These are phyloP conservation scores for Eilema caniola DNA, from an alignment of 2,888 invertebrate genomes.

Conservation along the genomic window DNA sequence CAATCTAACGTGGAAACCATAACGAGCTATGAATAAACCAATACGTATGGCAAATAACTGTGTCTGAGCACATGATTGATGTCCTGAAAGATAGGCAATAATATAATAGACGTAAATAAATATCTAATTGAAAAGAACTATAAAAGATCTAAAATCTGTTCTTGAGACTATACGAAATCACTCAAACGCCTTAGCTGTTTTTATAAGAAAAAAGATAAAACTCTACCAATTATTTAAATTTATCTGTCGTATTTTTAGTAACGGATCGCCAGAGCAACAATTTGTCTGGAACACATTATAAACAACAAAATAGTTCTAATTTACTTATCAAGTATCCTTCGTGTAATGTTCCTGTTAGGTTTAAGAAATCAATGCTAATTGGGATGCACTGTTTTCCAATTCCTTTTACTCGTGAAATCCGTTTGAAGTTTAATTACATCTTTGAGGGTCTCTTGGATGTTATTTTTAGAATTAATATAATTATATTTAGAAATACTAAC, in stretches of 20 bases:
- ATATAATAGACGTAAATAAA: conserved; percentile 36
- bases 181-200: not conserved
- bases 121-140: conserved; percentile 15
- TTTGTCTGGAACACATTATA: too few species aligned
- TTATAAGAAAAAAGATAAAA: not conserved
- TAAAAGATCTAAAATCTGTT: not conserved
- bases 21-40: conserved; percentile 39
- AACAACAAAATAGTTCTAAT: too few species aligned
- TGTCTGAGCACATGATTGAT: conserved; percentile 51
- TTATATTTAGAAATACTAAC: too few species aligned
- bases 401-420: too few species aligned
- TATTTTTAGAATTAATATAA: not conserved
- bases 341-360: not conserved
- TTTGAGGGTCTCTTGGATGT: too few species aligned
- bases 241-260: not conserved
- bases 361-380: not conserved
- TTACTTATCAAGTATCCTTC: not conserved
- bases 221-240: not conserved
- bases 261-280: too few species aligned
- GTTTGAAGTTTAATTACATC: too few species aligned
- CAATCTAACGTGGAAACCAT: conserved; percentile 43
- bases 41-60: conserved; percentile 39
- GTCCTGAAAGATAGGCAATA: conserved; percentile 34
- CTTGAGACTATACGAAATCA: not conserved
- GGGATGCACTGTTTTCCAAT: too few species aligned